Evolutionary conservation across 2,797 vertebrate species (phyloP), one percentile per base, ranked within the genome.

Genomic region (Aselliscus stoliczkanus): DNA sequence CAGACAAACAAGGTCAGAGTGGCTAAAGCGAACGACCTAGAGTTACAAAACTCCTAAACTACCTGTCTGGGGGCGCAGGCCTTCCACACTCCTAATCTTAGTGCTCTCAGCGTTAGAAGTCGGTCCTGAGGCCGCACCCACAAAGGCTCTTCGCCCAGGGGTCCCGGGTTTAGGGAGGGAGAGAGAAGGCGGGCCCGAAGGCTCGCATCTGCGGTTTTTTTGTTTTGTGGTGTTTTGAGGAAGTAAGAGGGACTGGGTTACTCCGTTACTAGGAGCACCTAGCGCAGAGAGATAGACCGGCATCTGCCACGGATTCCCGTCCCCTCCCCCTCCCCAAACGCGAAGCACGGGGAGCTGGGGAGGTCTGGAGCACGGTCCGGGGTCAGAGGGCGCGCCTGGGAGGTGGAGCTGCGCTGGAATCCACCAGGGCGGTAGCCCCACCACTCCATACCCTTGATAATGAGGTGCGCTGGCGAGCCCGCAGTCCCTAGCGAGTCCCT

Each of bases 361-460:
- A 14, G 9, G 52, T 39, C 25, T 2, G 23, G 31, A 12, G 7
- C 25, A 23, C 52, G 20, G n/a, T 31, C 85, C 70, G 7, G 12
- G 69, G 54, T 58, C 67, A 37, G 39, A 64, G 83, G 69, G n/a
- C 14, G 83, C 23, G 37, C 44, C 37, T 23, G 54, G 27, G 13
- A 21, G 3, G n/a, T 18, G 81, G 52, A 62, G 56, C 29, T 27
- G 31, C n/a, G 27, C 27, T 15, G 58, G n/a, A 50, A 2, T 11
- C 37, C 73, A 12, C 56, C 27, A 20, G 25, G 50, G 20, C 29
- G 12, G 50, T 0, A 4, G 42, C 72, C 60, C 81, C 4, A 54
- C 11, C 37, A 14, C 65, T 86, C 52, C 98, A 89, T 97, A 98
- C 98, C 98, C 96, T 98, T 98, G 29, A 98, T 96, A 92, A 98